Evolutionary conservation across 2,797 vertebrate genomes (phyloP), one percentile per base, ranked within the genome.

Genomic region (Aselliscus stoliczkanus): DNA sequence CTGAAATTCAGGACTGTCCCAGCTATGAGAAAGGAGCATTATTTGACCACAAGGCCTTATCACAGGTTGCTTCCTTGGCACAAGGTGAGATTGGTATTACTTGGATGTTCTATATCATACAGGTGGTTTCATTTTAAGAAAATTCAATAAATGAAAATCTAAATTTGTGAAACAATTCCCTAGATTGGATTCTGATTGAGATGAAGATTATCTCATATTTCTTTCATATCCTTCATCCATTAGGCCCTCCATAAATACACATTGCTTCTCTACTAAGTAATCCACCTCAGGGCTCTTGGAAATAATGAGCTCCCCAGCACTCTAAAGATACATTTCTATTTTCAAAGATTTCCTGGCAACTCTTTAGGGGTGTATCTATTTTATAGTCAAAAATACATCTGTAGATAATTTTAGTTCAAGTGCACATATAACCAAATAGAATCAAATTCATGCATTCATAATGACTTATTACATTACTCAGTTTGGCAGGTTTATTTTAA

Each of bases 331-430:
- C 80, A 86, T 79, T 93, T 92, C 44, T 90, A 67, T 76, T 96
- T 97, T 92, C 92, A 93, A 94, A 90, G 64, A 76, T 85, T 95
- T 92, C 54, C 77, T 92, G 93, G 88, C 84, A 96, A 88, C 34
- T 86, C 54, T 81, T 96, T 70, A 92, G 73, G 76, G 73, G 47
- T 94, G 58, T 88, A 81, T 89, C 80, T 92, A 73, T 93, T 92
- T 56, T 93, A 34, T 34, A 93, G 39, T 94, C 67, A 94, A 77
- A 97, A 95, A 81, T 96, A 89, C 88, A 95, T 93, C 92, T 90
- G 88, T 83, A 89, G 95, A 80, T 60, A 95, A 96, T 97, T 93
- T 96, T 92, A 90, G 84, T 95, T 91, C 72, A 93, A 82, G n/a
- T 80, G 18, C 25, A 94, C 44, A 72, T 92, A 81, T 67, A 96